These are phyloP conservation scores for Pachyseris speciosa DNA, from an alignment of 64 coral and sea anemone species.

Conservation along the genomic window DNA sequence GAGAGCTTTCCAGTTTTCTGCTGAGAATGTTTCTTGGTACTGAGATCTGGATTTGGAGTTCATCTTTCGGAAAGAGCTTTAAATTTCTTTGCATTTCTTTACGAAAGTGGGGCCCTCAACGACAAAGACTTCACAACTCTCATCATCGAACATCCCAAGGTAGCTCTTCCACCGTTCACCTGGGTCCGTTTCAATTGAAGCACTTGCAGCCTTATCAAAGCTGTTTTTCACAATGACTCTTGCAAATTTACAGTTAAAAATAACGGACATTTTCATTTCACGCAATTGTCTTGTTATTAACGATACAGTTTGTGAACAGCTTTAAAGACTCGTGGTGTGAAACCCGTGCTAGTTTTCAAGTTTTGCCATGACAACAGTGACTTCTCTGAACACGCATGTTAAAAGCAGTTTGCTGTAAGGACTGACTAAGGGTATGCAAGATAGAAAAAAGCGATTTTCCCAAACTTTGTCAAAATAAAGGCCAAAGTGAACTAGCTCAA, in stretches of 20 bases:
- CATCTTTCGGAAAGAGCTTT: constrained; percentile 2
- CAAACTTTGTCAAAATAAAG: too few relatives aligned
- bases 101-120: not conserved
- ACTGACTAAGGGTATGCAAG: too few relatives aligned
- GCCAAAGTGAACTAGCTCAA: too few relatives aligned
- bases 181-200: not conserved
- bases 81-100: not conserved
- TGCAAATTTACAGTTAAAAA: not conserved
- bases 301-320: too few relatives aligned
- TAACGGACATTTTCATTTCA: not conserved
- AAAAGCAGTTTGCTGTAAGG: too few relatives aligned
- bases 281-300: not conserved
- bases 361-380: too few relatives aligned
- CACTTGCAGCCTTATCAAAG: not conserved
- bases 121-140: not conserved
- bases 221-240: not conserved
- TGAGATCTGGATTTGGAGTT: not conserved
- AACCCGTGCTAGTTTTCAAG: too few relatives aligned
- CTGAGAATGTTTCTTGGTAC: not conserved
- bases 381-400: too few relatives aligned
- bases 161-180: not conserved
- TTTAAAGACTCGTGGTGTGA: too few relatives aligned
- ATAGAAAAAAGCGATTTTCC: too few relatives aligned
- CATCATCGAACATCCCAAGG: not conserved
- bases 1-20: constrained; percentile 1